Conservation (phyloP, 2,113 vertebrate species). For the Hydrochoerus hydrochaeris region DNA sequence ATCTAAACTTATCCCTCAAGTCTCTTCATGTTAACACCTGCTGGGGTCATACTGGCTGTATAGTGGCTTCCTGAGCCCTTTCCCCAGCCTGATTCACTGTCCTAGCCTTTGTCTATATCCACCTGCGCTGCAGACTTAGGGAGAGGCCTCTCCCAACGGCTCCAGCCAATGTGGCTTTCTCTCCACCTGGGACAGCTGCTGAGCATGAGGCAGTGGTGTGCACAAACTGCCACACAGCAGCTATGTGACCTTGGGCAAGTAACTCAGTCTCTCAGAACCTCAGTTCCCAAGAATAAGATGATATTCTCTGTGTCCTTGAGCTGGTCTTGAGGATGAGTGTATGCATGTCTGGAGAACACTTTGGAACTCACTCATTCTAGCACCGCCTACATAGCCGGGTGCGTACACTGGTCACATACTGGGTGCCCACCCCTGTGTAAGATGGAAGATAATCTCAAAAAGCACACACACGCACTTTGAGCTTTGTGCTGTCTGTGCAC, state of each 20-base stretch:
- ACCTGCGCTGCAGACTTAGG: neutral
- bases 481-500: neutral
- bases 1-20: rapidly evolving
- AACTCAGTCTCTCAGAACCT: neutral
- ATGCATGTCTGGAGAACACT: neutral
- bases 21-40: neutral
- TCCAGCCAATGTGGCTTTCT: neutral
- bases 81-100: neutral
- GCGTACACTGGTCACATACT: too few relatives aligned
- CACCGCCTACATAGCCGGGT: neutral
- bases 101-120: neutral
- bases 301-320: neutral
- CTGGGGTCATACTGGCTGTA: neutral
- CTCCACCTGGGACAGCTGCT: neutral
- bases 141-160: neutral
- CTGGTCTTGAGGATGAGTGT: neutral
- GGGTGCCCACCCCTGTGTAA: neutral
- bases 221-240: neutral
- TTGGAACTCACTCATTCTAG: neutral
- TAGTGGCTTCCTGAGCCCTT: neutral
- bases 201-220: neutral
- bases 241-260: neutral
- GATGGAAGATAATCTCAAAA: neutral
- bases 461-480: neutral
- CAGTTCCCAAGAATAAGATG: neutral